Evolutionary conservation across 2,888 invertebrate genomes (phyloP), one percentile per base, ranked within the genome.

Genomic region (Mythimna lalbum): DNA sequence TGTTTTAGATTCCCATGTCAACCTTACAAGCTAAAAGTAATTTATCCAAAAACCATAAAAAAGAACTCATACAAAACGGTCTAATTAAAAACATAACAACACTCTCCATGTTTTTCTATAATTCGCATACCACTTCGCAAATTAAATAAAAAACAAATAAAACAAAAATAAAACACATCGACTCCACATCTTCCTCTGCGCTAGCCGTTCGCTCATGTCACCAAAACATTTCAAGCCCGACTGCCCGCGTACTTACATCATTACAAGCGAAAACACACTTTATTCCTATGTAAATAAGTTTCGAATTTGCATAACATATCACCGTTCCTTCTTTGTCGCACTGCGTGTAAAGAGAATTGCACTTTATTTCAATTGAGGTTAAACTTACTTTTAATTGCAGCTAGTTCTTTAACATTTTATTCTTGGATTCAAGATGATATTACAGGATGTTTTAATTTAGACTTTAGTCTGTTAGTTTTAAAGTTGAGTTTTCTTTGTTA

Each of bases 171-270:
- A 59, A 87, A 65, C 80, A 62, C 23, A 49, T 49, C 74, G 61
- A 53, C 91, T 94, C 93, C 78, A 92, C 47, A 53, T 65, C 49
- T 87, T 88, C 86, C 66, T 87, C 53, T 87, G 85, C 84, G 88
- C 80, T 80, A 88, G 86, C 89, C 92, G 91, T 91, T 91, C 90
- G 91, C 89, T 91, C 94, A 93, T 96, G 96, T 96, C 95, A 96
- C 95, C 95, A 95, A 95, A 95, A 95, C 95, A 95, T 95, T 95
- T 95, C 93, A 93, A 93, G 92, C 93, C 88, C 88, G 90, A 90
- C 91, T 92, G 90, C 87, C 84, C 85, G 76, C 82, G 87, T 88
- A 88, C 85, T 83, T 86, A 83, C 87, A 89, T 87, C 87, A 86
- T 74, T 71, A 71, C 82, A 77, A 69, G 68, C 76, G 43, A 70